Evolutionary conservation across 2,113 vertebrate genomes (phyloP), one percentile per base, ranked within the genome.

Genomic region (Cardinalis cardinalis): DNA sequence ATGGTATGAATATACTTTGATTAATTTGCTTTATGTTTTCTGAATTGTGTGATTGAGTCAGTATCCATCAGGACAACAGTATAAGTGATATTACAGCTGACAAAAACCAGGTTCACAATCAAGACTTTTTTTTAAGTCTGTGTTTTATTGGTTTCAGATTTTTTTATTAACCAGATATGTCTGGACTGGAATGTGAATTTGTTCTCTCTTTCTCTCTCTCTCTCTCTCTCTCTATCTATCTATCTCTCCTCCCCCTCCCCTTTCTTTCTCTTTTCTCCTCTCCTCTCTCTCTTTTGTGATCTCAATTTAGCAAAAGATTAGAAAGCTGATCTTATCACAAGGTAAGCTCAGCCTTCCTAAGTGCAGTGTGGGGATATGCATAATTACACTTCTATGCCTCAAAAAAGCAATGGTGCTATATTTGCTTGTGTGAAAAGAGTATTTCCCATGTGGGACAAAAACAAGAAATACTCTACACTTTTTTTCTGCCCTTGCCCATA

Each of bases 281-380:
- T 94, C 80, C 90, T 92, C 94, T 94, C 96, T 97, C 95, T 97
- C 96, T 98, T 96, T 98, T 97, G 97, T 98, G 97, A 97, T 97
- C 97, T 98, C 97, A 95, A 98, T 98, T 98, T 98, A 98, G 98
- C 98, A 98, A 98, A 98, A 98, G 98, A 98, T 98, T 98, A 98
- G 97, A 98, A 98, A 98, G 98, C 97, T 98, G 98, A 98, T 98
- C 97, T 98, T 98, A 96, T 97, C 97, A 97, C 97, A 97, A 98
- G 98, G 98, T 98, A 98, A 98, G 98, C 98, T 97, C 97, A 98
- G 98, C 98, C 97, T 98, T 97, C 97, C 84, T 96, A 96, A 98
- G 97, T 94, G 97, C 96, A 98, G 98, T 94, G 91, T 96, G 96
- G 93, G 96, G 88, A 95, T 97, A 96, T 96, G 94, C 86, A 60